These are phyloP conservation scores for Cheilinus undulatus DNA, from an alignment of 2,113 vertebrate genomes.

Conservation along the genomic window DNA sequence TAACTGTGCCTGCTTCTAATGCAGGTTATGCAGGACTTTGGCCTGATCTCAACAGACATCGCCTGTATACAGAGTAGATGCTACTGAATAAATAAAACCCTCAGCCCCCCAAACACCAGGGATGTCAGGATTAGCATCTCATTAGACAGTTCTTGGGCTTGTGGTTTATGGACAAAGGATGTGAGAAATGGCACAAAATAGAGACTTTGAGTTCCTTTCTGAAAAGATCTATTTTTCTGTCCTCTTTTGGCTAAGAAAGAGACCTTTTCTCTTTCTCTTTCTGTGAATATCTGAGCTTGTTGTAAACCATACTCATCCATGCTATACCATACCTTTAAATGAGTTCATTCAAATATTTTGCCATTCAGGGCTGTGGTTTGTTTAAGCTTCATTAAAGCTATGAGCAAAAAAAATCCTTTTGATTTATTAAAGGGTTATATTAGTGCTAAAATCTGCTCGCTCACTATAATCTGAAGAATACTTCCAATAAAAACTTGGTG, in stretches of 20 bases:
- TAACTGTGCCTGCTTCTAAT: slow-evolving; percentile 66
- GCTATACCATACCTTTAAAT: slow-evolving; percentile 24
- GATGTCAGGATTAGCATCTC: slow-evolving; percentile 79
- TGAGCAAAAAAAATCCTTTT: slow-evolving; percentile 11
- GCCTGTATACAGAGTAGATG: slow-evolving; percentile 70
- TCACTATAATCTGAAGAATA: slow-evolving; percentile 52
- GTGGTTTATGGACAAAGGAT: slow-evolving; percentile 61
- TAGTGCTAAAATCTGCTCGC: slow-evolving; percentile 35
- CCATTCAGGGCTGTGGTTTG: no score
- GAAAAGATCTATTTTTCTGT: slow-evolving; percentile 26
- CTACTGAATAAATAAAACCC: slow-evolving; percentile 81
- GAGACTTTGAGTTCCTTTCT: slow-evolving; percentile 23
- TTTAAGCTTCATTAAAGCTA: no score
- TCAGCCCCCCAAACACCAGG: slow-evolving; percentile 68
- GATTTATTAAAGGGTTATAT: slow-evolving; percentile 30
- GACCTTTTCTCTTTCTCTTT: slow-evolving; percentile 14
- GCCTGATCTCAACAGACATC: slow-evolving; percentile 72
- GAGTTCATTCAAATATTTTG: no score
- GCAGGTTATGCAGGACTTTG: slow-evolving; percentile 58
- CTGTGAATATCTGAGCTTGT: slow-evolving; percentile 25
- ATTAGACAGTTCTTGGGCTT: slow-evolving; percentile 61
- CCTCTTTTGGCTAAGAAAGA: slow-evolving; percentile 17
- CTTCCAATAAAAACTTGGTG: slow-evolving; percentile 62
- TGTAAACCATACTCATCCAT: slow-evolving; percentile 25
- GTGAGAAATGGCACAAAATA: slow-evolving; percentile 50